phyloP scores from a whole-genome alignment of 2,113 vertebrate genomes.

The Steatornis caripensis region DNA sequence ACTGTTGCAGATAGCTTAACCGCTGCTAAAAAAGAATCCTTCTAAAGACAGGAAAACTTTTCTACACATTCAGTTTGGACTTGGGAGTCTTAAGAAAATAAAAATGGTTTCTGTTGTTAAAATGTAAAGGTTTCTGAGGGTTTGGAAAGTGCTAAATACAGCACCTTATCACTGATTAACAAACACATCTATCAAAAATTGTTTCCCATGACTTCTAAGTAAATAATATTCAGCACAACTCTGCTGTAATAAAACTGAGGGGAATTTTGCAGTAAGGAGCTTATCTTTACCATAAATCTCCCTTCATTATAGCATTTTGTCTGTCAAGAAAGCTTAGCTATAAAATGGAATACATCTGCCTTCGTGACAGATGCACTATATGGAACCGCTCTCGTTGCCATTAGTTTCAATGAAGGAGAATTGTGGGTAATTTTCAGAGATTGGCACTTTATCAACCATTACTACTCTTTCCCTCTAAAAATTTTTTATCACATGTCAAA shows the following conservation, averaged over 20 bases:
- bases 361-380: background rate
- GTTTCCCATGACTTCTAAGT: conserved; percentile 1
- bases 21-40: background rate
- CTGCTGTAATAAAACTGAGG: background rate
- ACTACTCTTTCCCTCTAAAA: background rate
- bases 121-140: background rate
- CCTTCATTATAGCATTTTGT: conserved; percentile 33
- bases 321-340: conserved; percentile 22
- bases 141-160: background rate
- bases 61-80: background rate
- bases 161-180: background rate
- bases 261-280: conserved; percentile 6
- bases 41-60: background rate
- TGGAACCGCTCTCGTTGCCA: background rate
- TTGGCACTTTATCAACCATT: conserved; percentile 11
- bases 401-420: conserved; percentile 7
- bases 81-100: background rate
- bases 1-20: background rate
- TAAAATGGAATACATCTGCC: conserved; percentile 4
- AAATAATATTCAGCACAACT: background rate
- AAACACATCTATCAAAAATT: background rate
- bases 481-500: background rate
- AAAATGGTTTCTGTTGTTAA: background rate
- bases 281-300: conserved; percentile 42
- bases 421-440: conserved; percentile 15